Percentiles rank a stretch among this genome's conserved stretches.
These are phyloP conservation scores for Globodera ellingtonae DNA, from an alignment of 1,140 invertebrate species.

Conservation along the genomic window DNA sequence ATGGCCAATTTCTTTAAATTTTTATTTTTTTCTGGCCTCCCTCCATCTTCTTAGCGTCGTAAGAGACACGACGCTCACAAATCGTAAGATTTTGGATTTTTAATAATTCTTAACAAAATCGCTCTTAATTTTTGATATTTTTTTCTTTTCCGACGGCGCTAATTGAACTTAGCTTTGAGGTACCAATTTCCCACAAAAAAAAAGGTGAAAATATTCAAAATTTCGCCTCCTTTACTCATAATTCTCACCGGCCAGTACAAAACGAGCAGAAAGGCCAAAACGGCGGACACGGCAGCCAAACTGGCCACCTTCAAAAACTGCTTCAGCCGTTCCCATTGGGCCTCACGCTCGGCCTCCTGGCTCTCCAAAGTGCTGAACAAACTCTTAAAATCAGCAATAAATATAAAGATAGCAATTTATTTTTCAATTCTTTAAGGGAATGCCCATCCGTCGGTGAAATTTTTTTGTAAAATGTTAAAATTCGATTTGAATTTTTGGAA, in stretches of 20 bases:
- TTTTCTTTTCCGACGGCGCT: no score
- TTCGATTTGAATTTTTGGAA: neutral
- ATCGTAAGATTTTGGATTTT: no score
- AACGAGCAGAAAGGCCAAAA: neutral
- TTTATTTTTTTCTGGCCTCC: no score
- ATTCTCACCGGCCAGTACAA: conserved; percentile 10
- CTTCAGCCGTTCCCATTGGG: conserved; percentile 8
- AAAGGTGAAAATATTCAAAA: no score
- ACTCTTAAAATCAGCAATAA: neutral
- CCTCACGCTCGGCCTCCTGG: neutral
- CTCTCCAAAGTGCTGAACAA: conserved; percentile 1
- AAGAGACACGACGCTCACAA: no score
- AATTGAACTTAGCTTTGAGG: no score
- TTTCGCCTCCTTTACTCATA: neutral
- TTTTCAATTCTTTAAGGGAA: neutral
- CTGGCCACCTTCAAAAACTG: neutral
- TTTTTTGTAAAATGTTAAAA: neutral
- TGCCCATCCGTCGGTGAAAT: no score
- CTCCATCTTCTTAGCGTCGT: no score
- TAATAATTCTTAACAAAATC: no score
- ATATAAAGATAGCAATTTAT: neutral
- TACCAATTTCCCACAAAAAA: no score
- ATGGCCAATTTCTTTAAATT: no score
- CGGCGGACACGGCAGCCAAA: neutral
- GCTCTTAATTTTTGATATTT: no score